Conservation (phyloP, 2,113 vertebrate species). For the Peromyscus maniculatus region DNA sequence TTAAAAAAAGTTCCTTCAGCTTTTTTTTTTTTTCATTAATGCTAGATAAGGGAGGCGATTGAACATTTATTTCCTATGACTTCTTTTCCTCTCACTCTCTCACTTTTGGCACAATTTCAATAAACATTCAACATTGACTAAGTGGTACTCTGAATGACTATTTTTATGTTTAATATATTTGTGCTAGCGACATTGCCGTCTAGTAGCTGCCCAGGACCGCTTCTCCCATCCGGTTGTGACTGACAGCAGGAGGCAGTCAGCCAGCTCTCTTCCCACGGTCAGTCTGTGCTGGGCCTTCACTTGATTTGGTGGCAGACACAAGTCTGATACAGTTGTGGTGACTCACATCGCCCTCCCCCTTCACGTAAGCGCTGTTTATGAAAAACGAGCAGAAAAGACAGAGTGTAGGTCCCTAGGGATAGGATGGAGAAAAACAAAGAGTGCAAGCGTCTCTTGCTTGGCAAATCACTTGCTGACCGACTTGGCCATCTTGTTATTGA, state of each 20-base stretch:
- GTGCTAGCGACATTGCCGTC: neutral
- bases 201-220: neutral
- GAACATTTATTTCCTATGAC: slow-evolving; percentile 8
- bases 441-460: neutral
- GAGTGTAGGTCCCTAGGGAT: neutral
- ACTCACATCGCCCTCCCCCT: neutral
- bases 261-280: neutral
- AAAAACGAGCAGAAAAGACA: neutral
- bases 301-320: neutral
- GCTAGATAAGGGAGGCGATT: neutral
- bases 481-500: neutral
- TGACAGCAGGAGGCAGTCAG: neutral
- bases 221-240: neutral
- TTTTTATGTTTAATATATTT: neutral
- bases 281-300: neutral
- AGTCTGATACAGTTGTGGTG: neutral
- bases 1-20: neutral
- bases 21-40: neutral
- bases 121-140: neutral
- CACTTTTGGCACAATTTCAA: neutral
- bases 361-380: neutral
- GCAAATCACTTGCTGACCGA: neutral
- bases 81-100: slow-evolving; percentile 25
- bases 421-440: neutral
- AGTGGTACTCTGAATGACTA: neutral